phyloP scores from a whole-genome alignment of 2,888 invertebrate genomes.

The Platycnemis pennipes region DNA sequence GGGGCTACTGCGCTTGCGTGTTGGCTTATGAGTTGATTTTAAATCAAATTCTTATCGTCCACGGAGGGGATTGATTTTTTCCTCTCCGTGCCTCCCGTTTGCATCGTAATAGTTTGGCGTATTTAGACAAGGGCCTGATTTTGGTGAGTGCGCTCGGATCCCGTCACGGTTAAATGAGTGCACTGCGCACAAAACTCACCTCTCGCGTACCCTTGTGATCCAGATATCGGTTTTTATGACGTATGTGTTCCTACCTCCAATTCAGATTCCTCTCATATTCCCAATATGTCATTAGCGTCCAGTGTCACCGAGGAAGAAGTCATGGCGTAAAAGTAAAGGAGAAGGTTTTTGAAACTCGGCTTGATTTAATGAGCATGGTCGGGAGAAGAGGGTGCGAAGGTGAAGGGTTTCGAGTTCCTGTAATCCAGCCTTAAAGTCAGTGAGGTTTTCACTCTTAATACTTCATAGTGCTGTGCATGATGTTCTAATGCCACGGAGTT shows the following conservation, averaged over 20 bases:
- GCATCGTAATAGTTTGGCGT: background rate
- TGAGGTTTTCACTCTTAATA: too few relatives aligned
- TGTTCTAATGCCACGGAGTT: too few relatives aligned
- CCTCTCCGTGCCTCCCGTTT: background rate
- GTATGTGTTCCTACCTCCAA: background rate
- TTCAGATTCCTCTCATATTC: background rate
- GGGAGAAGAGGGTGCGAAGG: background rate
- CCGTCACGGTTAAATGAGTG: background rate
- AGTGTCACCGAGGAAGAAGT: background rate
- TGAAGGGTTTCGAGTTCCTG: too few relatives aligned
- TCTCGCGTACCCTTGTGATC: background rate
- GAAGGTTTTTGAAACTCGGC: background rate
- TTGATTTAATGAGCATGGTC: background rate
- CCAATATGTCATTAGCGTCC: background rate
- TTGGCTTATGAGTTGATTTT: background rate
- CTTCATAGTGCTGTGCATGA: too few relatives aligned
- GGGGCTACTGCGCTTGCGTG: background rate
- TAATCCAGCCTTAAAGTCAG: too few relatives aligned
- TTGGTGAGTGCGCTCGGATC: background rate
- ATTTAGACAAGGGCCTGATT: background rate
- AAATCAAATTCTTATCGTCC: background rate
- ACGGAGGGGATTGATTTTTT: background rate
- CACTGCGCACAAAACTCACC: background rate
- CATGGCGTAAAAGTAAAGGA: background rate
- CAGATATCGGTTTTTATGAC: background rate